These are phyloP conservation scores for Epinephelus lanceolatus DNA, from an alignment of 2,113 vertebrate genomes.

Conservation along the genomic window DNA sequence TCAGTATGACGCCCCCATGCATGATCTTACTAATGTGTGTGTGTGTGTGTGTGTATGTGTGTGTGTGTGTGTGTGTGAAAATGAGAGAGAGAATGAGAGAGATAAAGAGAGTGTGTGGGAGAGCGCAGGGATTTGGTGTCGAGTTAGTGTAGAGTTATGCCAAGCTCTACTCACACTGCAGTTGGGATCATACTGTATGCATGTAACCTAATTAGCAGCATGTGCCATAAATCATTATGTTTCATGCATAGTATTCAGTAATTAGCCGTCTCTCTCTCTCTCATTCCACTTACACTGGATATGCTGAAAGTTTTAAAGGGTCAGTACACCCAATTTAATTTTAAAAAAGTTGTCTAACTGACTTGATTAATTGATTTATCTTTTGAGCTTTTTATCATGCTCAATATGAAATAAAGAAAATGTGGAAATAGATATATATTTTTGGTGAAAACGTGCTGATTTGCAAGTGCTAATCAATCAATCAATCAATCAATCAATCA, in stretches of 20 bases:
- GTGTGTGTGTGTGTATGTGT: constrained; percentile 10
- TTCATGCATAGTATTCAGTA: constrained; percentile 25
- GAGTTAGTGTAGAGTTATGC: constrained; percentile 39
- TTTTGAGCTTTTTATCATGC: background rate
- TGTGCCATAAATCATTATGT: constrained; percentile 65
- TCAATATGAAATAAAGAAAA: too few species aligned
- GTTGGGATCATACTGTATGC: constrained; percentile 49
- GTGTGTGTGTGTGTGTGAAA: constrained; percentile 15
- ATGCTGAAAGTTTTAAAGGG: background rate
- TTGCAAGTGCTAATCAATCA: too few species aligned
- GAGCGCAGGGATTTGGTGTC: constrained; percentile 44
- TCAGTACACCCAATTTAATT: background rate
- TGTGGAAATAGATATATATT: too few species aligned
- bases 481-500: too few species aligned
- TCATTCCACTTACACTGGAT: background rate
- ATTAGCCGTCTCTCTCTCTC: background rate
- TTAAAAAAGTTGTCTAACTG: background rate
- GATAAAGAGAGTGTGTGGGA: constrained; percentile 37
- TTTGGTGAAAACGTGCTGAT: too few species aligned
- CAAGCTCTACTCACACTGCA: constrained; percentile 25
- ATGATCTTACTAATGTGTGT: constrained; percentile 44
- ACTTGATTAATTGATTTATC: background rate
- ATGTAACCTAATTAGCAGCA: constrained; percentile 68
- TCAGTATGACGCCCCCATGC: constrained; percentile 51
- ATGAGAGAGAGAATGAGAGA: background rate